Base-by-base conservation (phyloP, 2,113 vertebrate genomes). In the Chionis minor region DNA sequence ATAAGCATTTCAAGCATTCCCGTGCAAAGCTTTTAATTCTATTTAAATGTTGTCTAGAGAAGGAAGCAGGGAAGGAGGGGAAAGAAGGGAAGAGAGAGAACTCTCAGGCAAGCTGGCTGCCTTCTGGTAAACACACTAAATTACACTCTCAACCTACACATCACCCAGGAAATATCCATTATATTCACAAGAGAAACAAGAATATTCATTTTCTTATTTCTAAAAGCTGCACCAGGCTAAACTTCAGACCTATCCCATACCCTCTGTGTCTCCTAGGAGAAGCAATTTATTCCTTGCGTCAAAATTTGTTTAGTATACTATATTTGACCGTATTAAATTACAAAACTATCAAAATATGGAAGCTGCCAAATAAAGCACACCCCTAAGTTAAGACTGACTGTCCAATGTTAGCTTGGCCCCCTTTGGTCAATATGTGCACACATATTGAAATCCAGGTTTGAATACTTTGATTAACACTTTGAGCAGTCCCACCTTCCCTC, bases 1-100 rank as follows among this genome's bases (percentile, higher is more conserved):
- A 66, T 54, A 94, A 93, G 91, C 78, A 94, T 96, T 96, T 96
- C 86, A 79, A 97, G 83, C 32, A 97, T 96, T 97, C 96, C 79
- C 14, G 21, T 44, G 33, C 69, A 94, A 97, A 90, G 67, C 77
- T 94, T 92, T 93, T 91, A 95, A 91, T 62, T 97, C 87, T 91
- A 73, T 92, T 94, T 92, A 52, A 85, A 96, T 23, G 40, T 55
- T 92, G 58, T 11, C 49, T 54, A 24, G 22, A 91, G 65, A 84
- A 74, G 38, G 81, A 93, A 87, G 40, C 2, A 65, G 11, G 12
- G 38, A 90, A 84, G 2, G 3, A 78, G 54, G 90, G 52, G 14
- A 73, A 94, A 82, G 44, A 83, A 91, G 17, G 45, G 74, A 85
- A 97, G 85, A 85, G 11, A 63, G 21, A 75, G 35, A 97, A 96